Base-by-base conservation (phyloP, 2,113 vertebrate genomes). In the Lucifuga dentata region DNA sequence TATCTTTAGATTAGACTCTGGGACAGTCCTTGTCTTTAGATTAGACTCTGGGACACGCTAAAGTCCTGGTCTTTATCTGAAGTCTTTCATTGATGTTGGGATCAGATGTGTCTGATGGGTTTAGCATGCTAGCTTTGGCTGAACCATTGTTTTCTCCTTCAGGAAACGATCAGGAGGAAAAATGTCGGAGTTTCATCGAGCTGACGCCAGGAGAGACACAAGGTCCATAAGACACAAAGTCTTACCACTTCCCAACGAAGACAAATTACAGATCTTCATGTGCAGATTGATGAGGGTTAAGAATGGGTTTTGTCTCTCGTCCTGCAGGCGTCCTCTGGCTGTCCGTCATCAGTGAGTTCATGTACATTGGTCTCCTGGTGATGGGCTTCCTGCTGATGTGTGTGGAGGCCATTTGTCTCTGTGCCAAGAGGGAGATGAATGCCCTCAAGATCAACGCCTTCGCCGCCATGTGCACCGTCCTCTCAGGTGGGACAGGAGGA, bases 151-250 rank as follows among this genome's bases (percentile, higher is more conserved):
- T 49, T n/a, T 10, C 32, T 75, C 15, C 29, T 51, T 10, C 68
- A 87, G 84, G 89, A 35, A 21, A 71, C 0, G 82, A 91, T 60
- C 86, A 89, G 72, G 94, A 77, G 16, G 94, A 95, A 64, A 92
- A 90, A 60, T 95, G 94, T 59, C 92, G 93, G 17, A 95, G 94
- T 68, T 95, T 95, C 86, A 93, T 94, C 5, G 93, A 95, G 59
- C 58, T 95, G 68, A 93, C 94, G 1, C 94, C 94, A 3, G 92
- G 82, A 75, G 92, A 93, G 68, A 92, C 91, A n/a, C 92, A 93
- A 90, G 92, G 92, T 93, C 8, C 51, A 80, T 55, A 2, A 9
- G n/a, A n/a, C n/a, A n/a, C n/a, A n/a, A n/a, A n/a, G n/a, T n/a
- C n/a, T n/a, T n/a, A n/a, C n/a, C n/a, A n/a, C n/a, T n/a, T n/a